These are phyloP conservation scores for Teleopsis dalmanni DNA, from an alignment of 1,140 invertebrate species.

Conservation along the genomic window DNA sequence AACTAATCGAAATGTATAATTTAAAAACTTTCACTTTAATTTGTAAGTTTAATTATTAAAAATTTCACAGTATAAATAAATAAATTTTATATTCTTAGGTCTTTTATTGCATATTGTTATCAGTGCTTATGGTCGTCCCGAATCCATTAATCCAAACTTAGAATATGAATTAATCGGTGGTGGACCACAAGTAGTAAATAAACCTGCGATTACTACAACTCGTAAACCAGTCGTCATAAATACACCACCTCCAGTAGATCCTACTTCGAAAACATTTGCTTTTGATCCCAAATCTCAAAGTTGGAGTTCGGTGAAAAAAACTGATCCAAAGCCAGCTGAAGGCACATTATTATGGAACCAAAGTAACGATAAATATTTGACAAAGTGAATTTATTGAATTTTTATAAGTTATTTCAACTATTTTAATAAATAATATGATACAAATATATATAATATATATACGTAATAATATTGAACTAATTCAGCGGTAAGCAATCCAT, in stretches of 20 bases:
- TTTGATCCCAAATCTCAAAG: constrained; percentile 25
- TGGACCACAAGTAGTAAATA: constrained; percentile 4
- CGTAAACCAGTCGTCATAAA: constrained; percentile 19
- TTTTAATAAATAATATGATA: background rate
- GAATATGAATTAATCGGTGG: constrained; percentile 20
- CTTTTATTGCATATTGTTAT: background rate
- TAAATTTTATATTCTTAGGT: background rate
- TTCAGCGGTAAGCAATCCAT: too few species aligned
- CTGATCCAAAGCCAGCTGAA: constrained; percentile 22
- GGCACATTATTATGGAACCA: constrained; percentile 34
- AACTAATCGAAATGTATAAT: too few species aligned
- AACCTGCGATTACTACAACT: constrained; percentile 25
- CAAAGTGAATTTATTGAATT: constrained; percentile 5
- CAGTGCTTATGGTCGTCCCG: constrained; percentile 3
- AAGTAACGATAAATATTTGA: constrained; percentile 37
- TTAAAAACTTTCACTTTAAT: too few species aligned
- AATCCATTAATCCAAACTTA: constrained; percentile 10
- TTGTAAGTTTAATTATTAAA: too few species aligned
- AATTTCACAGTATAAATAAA: background rate
- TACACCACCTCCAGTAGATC: constrained; percentile 24
- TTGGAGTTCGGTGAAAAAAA: constrained; percentile 21
- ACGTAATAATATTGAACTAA: too few species aligned
- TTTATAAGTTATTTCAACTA: background rate
- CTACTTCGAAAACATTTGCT: constrained; percentile 28
- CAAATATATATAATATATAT: background rate